Evolutionary conservation across 2,888 invertebrate genomes (phyloP), one percentile per base, ranked within the genome.

Genomic region (Listrodromus nycthemerus): DNA sequence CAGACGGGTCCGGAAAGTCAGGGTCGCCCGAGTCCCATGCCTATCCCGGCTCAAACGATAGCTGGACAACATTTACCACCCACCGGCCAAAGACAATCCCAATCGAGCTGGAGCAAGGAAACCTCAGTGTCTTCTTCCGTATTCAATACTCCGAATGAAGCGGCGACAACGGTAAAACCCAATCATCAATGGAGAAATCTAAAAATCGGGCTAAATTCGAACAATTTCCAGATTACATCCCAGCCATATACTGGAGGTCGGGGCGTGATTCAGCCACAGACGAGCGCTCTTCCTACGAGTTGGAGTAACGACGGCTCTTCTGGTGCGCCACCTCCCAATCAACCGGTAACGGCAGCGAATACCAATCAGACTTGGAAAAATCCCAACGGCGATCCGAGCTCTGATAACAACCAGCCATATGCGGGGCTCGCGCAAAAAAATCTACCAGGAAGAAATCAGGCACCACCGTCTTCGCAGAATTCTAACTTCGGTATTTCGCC

Each of bases 51-150:
- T 10, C 75, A 65, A 30, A 24, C 21, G 30, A n/a, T 10, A 10
- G 27, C 1, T n/a, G 74, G 74, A 45, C 80, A 74, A 66, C 27
- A 21, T 8, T 7, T 48, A 10, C 48, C 65, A 48, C 16, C 45
- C 41, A 71, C 58, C 48, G 69, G 48, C 24, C 21, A 58, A 65
- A 48, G 67, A n/a, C 78, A 74, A 27, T 74, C 80, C 2, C 84
- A 63, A 69, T 16, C 77, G 3, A 69, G 21, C 52, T 84, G 81
- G 84, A 74, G 50, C 80, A 74, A 74, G 45, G 81, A 81, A n/a
- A 79, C n/a, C 37, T 50, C 71, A 1, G 58, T 30, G n/a, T 55
- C 61, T 2, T 50, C 70, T n/a, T 61, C 69, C 16, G 33, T 27
- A 10, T 70, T 45, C 41, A 75, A 41, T 19, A 3, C 69, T 2